These are phyloP conservation scores for Ceratoteleas bidentatus DNA, from an alignment of 1,140 invertebrate species.

Conservation along the genomic window DNA sequence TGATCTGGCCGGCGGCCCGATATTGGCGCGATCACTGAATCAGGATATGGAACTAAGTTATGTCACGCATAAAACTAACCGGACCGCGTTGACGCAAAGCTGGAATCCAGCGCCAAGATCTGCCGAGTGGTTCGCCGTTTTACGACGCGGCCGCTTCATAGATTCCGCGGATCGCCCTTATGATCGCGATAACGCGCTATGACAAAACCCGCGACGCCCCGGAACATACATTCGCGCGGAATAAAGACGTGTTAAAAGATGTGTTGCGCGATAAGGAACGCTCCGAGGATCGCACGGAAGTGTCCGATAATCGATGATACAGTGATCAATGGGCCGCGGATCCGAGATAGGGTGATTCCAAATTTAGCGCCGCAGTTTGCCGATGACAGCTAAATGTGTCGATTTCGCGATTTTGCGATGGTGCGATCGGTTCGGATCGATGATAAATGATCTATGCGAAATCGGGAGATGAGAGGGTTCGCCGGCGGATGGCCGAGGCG, in stretches of 20 bases:
- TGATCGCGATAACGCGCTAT: slow-evolving; percentile 54
- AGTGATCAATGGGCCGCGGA: background rate
- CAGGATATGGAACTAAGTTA: slow-evolving; percentile 65
- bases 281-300: slow-evolving; percentile 15
- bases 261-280: slow-evolving; percentile 45
- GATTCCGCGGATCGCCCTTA: slow-evolving; percentile 54
- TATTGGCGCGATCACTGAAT: slow-evolving; percentile 60
- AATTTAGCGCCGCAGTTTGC: slow-evolving; percentile 10
- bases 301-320: slow-evolving; percentile 22
- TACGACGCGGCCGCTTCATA: slow-evolving; percentile 49
- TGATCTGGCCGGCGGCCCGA: slow-evolving; percentile 35
- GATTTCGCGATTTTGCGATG: slow-evolving; percentile 34
- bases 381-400: slow-evolving; percentile 28
- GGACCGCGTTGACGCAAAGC: slow-evolving; percentile 56
- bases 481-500: too few relatives aligned
- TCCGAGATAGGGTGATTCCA: background rate
- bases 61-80: slow-evolving; percentile 64
- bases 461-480: too few relatives aligned
- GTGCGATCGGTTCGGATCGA: too few relatives aligned
- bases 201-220: slow-evolving; percentile 53
- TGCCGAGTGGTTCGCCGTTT: slow-evolving; percentile 30
- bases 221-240: slow-evolving; percentile 48
- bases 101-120: slow-evolving; percentile 55
- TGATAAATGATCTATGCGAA: too few relatives aligned
- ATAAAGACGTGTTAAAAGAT: slow-evolving; percentile 59